Evolutionary conservation across 2,797 vertebrate genomes (phyloP).

Genomic region (Gymnoscopelus microlampas): DNA sequence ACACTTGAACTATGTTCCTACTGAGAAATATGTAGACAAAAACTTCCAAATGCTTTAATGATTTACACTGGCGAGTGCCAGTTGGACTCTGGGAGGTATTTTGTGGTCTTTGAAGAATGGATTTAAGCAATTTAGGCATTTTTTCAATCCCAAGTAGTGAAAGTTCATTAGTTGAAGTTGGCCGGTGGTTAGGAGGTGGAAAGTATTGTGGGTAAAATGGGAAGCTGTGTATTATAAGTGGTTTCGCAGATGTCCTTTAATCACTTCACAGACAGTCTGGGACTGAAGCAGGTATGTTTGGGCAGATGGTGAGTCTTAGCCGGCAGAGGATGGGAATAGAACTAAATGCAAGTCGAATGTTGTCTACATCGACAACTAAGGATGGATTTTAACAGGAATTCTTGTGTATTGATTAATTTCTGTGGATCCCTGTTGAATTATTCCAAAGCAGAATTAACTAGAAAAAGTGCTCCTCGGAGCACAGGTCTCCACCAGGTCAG

Average conservation of each 20-base stretch:
- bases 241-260: constrained; percentile 65
- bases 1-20: neutral
- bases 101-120: constrained; percentile 41
- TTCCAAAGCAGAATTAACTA: neutral
- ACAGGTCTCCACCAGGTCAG: too few relatives aligned
- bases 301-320: constrained; percentile 41
- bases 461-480: too few relatives aligned
- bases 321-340: constrained; percentile 24
- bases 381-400: neutral
- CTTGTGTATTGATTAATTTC: neutral
- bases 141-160: constrained; percentile 37
- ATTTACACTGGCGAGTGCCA: constrained; percentile 28
- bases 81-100: constrained; percentile 26
- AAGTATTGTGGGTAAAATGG: constrained; percentile 37
- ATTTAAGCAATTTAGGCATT: constrained; percentile 35
- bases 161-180: constrained; percentile 50
- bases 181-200: constrained; percentile 23
- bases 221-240: constrained; percentile 48
- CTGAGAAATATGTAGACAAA: constrained; percentile 17
- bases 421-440: neutral
- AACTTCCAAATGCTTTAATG: constrained; percentile 24
- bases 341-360: neutral
- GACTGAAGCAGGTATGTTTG: constrained; percentile 27
- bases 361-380: neutral
- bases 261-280: constrained; percentile 41